Conservation (phyloP, 2,797 vertebrate genomes). For the Nannoperca obscura region DNA sequence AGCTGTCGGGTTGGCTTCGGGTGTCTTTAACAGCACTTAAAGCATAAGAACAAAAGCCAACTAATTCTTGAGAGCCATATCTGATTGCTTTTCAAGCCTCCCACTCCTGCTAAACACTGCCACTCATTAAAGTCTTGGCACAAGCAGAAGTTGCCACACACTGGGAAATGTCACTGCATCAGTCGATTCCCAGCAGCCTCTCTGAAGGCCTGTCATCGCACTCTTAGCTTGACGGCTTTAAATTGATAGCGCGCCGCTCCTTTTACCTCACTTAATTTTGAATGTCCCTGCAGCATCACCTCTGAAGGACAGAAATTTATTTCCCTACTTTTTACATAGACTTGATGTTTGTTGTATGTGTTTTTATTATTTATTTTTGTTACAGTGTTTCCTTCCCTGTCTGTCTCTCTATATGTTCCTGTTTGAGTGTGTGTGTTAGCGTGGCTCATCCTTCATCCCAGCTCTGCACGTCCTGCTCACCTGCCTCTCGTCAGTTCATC, state of each 20-base stretch:
- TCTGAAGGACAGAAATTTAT: slow-evolving; percentile 29
- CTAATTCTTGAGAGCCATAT: slow-evolving; percentile 29
- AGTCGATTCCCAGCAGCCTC: slow-evolving; percentile 43
- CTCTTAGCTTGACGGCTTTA: slow-evolving; percentile 50
- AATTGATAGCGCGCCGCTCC: slow-evolving; percentile 49
- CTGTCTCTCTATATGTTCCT: no score
- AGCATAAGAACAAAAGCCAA: slow-evolving; percentile 17
- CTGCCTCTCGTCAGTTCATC: no score
- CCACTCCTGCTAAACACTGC: slow-evolving; percentile 22
- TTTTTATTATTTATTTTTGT: not conserved
- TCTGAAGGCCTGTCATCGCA: slow-evolving; percentile 58
- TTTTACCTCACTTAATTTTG: slow-evolving; percentile 32
- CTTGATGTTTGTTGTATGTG: not conserved
- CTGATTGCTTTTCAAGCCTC: slow-evolving; percentile 42
- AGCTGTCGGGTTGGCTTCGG: not conserved
- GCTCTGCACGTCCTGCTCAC: no score
- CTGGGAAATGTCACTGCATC: slow-evolving; percentile 51
- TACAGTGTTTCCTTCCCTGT: no score
- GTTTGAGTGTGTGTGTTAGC: no score
- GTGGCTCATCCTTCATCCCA: no score
- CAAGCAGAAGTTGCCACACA: slow-evolving; percentile 34
- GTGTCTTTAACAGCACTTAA: slow-evolving; percentile 19
- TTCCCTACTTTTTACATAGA: slow-evolving; percentile 4
- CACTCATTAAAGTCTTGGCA: slow-evolving; percentile 51
- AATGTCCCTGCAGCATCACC: slow-evolving; percentile 30